Base-by-base conservation (phyloP, 2,113 vertebrate genomes). In the Hemicordylus capensis region DNA sequence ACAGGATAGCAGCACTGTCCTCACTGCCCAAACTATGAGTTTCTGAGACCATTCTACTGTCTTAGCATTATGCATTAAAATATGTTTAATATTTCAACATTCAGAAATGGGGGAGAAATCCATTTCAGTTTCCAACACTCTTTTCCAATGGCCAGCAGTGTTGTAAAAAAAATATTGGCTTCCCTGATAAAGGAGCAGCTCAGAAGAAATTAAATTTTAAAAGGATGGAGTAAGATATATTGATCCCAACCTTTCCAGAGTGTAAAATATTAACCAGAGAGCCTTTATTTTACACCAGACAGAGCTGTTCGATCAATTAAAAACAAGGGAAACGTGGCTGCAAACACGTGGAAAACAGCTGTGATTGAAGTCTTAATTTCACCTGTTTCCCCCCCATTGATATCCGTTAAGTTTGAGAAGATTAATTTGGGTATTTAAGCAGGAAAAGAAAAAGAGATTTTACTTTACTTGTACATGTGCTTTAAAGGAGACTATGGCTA, bases 211-310 rank as follows among this genome's bases (percentile, higher is more conserved):
- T 66, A 87, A 81, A 80, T 88, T 88, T 58, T 12, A 61, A 79
- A 90, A 86, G 58, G 58, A 72, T 26, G 72, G 42, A 87, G 42
- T 7, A 79, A 46, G 85, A 63, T 2, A 0, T 80, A 92, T 90
- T 89, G 88, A 92, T 91, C 78, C 80, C 80, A 84, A 76, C 46
- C 91, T 86, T 89, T 51, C 76, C 80, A 89, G 77, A 90, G 89
- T 80, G 67, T 90, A 90, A 94, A 93, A 90, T 84, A 92, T 84
- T 90, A 80, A 89, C 56, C 10, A 58, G 58, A 87, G 51, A 70
- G 78, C 77, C 87, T 76, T 91, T 91, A 20, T 83, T 56, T 89
- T 83, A 76, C 51, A 87, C 20, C 74, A 89, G 19, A 56, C 74
- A 81, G 73, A 84, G 80, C 5, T 10, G 64, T 69, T 87, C 79